Percentiles rank a stretch among this genome's conserved stretches.
phyloP scores from a whole-genome alignment of 1,140 invertebrate genomes.

The Daktulosphaira vitifoliae region DNA sequence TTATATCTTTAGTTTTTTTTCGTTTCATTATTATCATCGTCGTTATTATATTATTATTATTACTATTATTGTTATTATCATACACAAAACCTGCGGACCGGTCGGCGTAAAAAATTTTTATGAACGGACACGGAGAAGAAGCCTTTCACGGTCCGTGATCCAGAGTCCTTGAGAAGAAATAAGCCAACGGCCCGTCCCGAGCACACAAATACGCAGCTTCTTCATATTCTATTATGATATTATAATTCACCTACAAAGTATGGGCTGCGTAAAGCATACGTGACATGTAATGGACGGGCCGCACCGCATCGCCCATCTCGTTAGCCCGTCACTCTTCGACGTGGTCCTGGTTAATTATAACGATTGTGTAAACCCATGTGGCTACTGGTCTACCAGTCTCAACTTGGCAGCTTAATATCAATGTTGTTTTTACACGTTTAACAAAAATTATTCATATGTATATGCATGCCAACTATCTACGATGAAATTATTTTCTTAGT shows the following conservation, averaged over 20 bases:
- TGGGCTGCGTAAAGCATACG: not conserved
- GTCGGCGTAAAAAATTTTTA: constrained; percentile 11
- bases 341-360: no score
- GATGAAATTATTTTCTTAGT: no score
- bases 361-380: no score
- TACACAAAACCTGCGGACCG: not conserved
- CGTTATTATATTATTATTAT: not conserved
- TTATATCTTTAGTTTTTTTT: constrained; percentile 8
- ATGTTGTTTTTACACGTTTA: no score
- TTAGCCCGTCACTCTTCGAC: constrained; percentile 7
- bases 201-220: constrained; percentile 10
- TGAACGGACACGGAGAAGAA: not conserved
- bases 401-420: no score
- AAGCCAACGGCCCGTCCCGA: constrained; percentile 8
- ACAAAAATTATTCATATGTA: no score
- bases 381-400: no score
- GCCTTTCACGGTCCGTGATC: constrained; percentile 26
- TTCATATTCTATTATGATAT: not conserved
- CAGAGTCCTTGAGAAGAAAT: constrained; percentile 25
- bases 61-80: no score
- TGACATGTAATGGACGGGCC: not conserved
- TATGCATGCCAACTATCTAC: no score
- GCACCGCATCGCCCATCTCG: constrained; percentile 19
- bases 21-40: not conserved
- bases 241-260: constrained; percentile 2